These are phyloP conservation scores for Gobionotothen gibberifrons DNA, from an alignment of 2,797 vertebrate species.

Conservation along the genomic window DNA sequence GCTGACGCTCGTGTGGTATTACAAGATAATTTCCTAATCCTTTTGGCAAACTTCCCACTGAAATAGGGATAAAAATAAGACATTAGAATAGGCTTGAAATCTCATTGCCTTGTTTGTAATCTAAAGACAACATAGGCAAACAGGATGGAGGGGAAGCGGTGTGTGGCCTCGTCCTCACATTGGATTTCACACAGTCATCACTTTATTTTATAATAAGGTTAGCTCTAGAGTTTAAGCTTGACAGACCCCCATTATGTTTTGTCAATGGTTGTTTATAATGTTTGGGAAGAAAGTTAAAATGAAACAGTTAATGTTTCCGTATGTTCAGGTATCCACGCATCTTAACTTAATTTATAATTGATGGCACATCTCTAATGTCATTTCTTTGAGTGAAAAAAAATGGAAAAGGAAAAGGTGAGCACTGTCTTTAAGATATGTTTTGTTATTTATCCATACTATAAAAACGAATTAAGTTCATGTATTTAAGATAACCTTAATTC, in stretches of 20 bases:
- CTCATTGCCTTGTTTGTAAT: slow-evolving; percentile 43
- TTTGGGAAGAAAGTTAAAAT: not conserved
- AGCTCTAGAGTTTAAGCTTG: not conserved
- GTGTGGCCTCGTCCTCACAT: slow-evolving; percentile 36
- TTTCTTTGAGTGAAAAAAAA: not conserved
- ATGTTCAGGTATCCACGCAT: not conserved
- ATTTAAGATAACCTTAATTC: not conserved
- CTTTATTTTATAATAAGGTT: slow-evolving; percentile 10
- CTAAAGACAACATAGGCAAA: slow-evolving; percentile 34
- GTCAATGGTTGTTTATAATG: not conserved
- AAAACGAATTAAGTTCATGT: not conserved
- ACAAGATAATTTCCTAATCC: slow-evolving; percentile 72
- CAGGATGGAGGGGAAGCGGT: slow-evolving; percentile 21
- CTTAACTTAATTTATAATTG: not conserved
- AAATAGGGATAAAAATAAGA: slow-evolving; percentile 64
- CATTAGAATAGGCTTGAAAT: slow-evolving; percentile 31
- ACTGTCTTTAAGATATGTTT: not conserved
- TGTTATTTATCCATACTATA: not conserved
- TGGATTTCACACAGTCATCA: slow-evolving; percentile 7
- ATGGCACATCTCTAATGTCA: not conserved
- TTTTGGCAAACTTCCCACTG: slow-evolving; percentile 47
- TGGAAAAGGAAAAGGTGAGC: not conserved
- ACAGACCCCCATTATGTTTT: not conserved
- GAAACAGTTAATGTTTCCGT: not conserved
- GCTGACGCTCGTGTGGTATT: slow-evolving; percentile 65